Evolutionary conservation across 2,888 invertebrate species (phyloP).

Genomic region (Teinopalpus imperialis): DNA sequence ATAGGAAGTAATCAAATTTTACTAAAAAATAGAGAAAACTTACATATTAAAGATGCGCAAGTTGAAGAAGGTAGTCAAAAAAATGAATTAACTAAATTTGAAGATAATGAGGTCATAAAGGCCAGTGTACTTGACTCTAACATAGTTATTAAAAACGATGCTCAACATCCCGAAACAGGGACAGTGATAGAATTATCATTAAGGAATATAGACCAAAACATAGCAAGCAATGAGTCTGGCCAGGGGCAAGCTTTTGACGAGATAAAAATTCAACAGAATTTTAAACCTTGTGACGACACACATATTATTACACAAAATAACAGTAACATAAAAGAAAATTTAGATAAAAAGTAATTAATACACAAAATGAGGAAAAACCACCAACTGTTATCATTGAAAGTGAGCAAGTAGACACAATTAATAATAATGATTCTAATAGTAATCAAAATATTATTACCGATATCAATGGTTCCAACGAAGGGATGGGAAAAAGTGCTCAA

Average conservation of each 20-base stretch:
- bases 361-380: background rate
- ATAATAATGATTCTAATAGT: background rate
- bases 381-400: background rate
- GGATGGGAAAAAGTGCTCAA: conserved; percentile 4
- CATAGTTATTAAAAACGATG: too few species aligned
- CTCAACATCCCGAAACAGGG: too few species aligned
- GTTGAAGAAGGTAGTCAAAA: background rate
- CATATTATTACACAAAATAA: background rate
- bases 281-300: too few species aligned
- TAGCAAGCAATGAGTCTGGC: too few species aligned
- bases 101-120: conserved; percentile 12
- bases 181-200: too few species aligned
- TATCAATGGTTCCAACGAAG: background rate
- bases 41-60: background rate
- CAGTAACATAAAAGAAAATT: background rate
- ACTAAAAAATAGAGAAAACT: background rate
- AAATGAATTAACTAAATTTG: background rate
- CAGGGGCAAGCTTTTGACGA: too few species aligned
- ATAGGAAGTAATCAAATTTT: too few species aligned
- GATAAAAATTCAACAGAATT: too few species aligned
- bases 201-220: too few species aligned
- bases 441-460: conserved; percentile 12
- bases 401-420: background rate
- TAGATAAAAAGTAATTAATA: background rate
- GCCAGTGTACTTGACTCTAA: too few species aligned